phyloP scores from a whole-genome alignment of 2,797 vertebrate species.

The Pipistrellus nathusii region DNA sequence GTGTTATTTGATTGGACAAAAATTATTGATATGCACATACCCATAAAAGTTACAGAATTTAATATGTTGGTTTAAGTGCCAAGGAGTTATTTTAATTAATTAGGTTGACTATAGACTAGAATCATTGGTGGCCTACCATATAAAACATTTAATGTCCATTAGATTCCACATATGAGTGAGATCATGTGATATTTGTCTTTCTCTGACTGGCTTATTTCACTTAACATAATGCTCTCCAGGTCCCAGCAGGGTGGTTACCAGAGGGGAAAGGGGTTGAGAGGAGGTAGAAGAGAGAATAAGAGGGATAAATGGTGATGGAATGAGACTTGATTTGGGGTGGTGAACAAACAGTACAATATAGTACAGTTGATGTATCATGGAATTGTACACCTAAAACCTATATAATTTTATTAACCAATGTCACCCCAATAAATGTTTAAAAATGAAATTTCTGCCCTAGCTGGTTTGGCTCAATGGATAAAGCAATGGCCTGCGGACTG shows the following conservation, averaged over 20 bases:
- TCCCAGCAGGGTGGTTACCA: background rate
- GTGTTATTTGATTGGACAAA: background rate
- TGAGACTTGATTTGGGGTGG: background rate
- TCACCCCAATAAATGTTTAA: background rate
- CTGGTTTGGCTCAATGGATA: no score
- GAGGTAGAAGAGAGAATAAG: background rate
- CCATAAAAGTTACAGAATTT: background rate
- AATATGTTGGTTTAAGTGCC: background rate
- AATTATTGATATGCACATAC: background rate
- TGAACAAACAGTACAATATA: background rate
- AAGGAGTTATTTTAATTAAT: background rate
- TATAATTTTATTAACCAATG: background rate
- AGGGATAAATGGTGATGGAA: background rate
- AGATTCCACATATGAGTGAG: background rate
- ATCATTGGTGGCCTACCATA: background rate
- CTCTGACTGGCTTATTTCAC: background rate
- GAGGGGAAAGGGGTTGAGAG: background rate
- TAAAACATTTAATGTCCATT: background rate
- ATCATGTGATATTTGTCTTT: background rate
- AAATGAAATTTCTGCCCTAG: background rate
- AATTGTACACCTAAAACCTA: background rate
- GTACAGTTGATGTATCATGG: background rate
- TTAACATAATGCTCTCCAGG: background rate
- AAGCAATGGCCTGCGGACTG: no score
- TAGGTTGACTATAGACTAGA: background rate